Evolutionary conservation across 1,140 invertebrate genomes (phyloP), one percentile per base, ranked within the genome.

Genomic region (Caerostris extrusa): DNA sequence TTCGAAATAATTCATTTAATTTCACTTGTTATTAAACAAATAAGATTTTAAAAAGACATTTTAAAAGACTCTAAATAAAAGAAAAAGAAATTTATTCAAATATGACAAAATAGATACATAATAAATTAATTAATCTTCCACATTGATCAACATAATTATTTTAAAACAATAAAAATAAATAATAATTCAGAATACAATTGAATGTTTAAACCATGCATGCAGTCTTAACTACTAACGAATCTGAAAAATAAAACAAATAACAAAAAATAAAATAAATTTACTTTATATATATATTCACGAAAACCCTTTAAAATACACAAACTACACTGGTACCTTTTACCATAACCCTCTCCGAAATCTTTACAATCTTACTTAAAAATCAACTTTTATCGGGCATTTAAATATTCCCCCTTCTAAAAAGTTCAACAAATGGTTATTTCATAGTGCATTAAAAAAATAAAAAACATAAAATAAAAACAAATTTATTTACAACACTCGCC

Each of bases 371-470:
- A 57, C n/a, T 60, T 56, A 57, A 85, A 58, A 14, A 17, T 5
- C 82, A 19, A 19, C 57, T 57, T 34, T 85, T 60, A 85, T 85
- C 56, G 57, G 57, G 19, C 56, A 85, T 85, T 85, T 58, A 85
- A 85, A 57, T 85, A 58, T 19, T 34, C 55, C n/a, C 56, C 82
- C 56, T 34, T 67, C 64, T 85, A 85, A 85, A 85, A 85, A 85
- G 82, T 85, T 85, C 82, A 85, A 85, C 82, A 85, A 85, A 85
- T 85, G 82, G 56, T 85, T 60, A 85, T 85, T 85, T 85, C 50
- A 85, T 85, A n/a, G 12, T 14, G 82, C 55, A 58, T 58, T 58
- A 7, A 85, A 58, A 19, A 67, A 67, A 12, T 81, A 10, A 81
- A 81, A 81, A 81, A n/a, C 3, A n/a, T n/a, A 17, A 81, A 81